Conservation (phyloP, 2,797 vertebrate genomes). For the Meriones psammophilus region DNA sequence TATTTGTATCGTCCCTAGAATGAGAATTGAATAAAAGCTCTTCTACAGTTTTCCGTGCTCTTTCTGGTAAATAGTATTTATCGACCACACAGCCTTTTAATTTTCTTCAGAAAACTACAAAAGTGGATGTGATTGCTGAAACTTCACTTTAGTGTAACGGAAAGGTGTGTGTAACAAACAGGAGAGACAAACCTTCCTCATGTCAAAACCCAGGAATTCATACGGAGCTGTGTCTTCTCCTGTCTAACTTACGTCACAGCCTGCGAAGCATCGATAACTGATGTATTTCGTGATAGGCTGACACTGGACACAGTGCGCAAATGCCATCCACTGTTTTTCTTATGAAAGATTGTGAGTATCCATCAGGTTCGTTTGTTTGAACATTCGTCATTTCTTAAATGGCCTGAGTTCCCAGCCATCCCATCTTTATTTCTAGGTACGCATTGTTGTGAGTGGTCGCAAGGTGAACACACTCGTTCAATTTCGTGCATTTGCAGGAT, state of each 20-base stretch:
- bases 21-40: neutral
- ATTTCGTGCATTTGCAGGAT: neutral
- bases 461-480: neutral
- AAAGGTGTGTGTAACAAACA: neutral
- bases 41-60: neutral
- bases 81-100: neutral
- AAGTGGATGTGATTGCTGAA: neutral
- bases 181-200: neutral
- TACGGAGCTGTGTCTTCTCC: neutral
- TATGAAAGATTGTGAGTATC: neutral
- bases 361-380: neutral
- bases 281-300: neutral
- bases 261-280: neutral
- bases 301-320: neutral
- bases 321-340: neutral
- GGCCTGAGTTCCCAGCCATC: neutral
- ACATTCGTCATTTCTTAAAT: neutral
- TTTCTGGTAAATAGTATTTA: neutral
- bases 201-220: neutral
- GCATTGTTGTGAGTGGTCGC: neutral
- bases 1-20: conserved; percentile 29
- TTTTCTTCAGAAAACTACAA: neutral
- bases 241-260: neutral
- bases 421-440: neutral
- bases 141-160: neutral